A percentile compares a stretch with the other conserved stretches of the same genome.
Evolutionary conservation across 2,797 vertebrate genomes (phyloP).

Genomic region (Xiphophorus birchmanni): DNA sequence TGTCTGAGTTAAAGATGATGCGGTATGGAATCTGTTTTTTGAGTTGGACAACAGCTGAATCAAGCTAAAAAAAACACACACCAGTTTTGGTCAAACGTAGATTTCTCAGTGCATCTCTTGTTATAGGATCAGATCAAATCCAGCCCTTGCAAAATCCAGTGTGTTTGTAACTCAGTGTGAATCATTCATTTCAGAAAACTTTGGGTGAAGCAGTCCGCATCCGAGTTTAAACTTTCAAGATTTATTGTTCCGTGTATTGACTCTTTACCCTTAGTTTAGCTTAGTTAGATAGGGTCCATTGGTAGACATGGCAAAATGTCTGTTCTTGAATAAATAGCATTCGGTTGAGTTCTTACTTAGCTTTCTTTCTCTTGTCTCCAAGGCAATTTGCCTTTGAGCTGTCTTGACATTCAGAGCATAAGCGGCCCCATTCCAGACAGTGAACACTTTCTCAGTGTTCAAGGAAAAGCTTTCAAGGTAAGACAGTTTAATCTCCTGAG

Average conservation of each 20-base stretch:
- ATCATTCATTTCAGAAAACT: constrained; percentile 31
- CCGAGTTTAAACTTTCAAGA: constrained; percentile 36
- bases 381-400: constrained; percentile 89
- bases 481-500: constrained; percentile 18
- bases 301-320: constrained; percentile 31
- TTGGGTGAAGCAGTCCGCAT: constrained; percentile 40
- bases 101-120: background rate
- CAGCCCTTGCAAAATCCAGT: constrained; percentile 8
- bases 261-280: constrained; percentile 36
- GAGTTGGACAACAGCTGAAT: background rate
- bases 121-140: background rate
- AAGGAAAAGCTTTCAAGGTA: constrained; percentile 90
- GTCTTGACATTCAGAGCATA: constrained; percentile 82
- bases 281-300: constrained; percentile 49
- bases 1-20: background rate
- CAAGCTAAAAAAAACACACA: background rate
- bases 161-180: constrained; percentile 17
- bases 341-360: constrained; percentile 5
- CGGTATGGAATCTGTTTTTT: background rate
- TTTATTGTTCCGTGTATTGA: constrained; percentile 36
- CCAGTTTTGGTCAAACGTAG: background rate
- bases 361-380: constrained; percentile 38
- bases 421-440: constrained; percentile 81
- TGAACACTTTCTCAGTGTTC: constrained; percentile 87
- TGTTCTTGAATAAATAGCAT: constrained; percentile 7